Base-by-base conservation (phyloP, 2,888 invertebrate genomes). In the Antheraea assamensis region DNA sequence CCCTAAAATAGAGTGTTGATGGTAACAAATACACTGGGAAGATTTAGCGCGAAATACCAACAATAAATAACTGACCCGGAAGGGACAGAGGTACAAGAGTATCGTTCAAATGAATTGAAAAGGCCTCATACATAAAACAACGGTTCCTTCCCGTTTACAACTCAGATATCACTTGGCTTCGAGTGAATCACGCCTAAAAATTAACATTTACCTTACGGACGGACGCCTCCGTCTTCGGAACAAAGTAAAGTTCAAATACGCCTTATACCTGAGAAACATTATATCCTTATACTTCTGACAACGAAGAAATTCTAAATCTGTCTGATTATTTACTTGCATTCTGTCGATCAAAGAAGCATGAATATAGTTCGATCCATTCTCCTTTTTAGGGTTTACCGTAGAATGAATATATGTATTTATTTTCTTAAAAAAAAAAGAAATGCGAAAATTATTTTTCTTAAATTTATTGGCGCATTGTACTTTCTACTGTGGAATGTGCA, bases 1-100 rank as follows among this genome's bases (percentile, higher is more conserved):
- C 5, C 30, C 61, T 64, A 27, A 30, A 64, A 15, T 30, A 5
- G 61, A 64, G 30, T 64, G 13, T 64, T 30, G 61, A 17, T 27
- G 30, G 61, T 64, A 64, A 64, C 61, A 64, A 64, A 64, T 84
- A 84, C 83, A 85, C 85, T 87, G 78, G 79, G 85, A 84, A 86
- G 87, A 90, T 90, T 90, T 90, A 90, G 87, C 89, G 87, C 84
- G 88, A 90, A 90, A 92, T 89, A 91, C 88, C 81, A 85, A 89
- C 90, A 92, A 92, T 93, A 93, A 93, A 93, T 93, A 92, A 93
- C 89, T 92, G 91, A 92, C 90, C 92, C 92, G 91, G 90, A 92
- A 92, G 88, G 91, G 93, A 92, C 92, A 91, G 90, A 92, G 93
- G 92, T 91, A 89, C 88, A 87, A 88, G 86, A 88, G 89, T 88